These are phyloP conservation scores for Meghimatium bilineatum DNA, from an alignment of 2,888 invertebrate genomes.

Conservation along the genomic window DNA sequence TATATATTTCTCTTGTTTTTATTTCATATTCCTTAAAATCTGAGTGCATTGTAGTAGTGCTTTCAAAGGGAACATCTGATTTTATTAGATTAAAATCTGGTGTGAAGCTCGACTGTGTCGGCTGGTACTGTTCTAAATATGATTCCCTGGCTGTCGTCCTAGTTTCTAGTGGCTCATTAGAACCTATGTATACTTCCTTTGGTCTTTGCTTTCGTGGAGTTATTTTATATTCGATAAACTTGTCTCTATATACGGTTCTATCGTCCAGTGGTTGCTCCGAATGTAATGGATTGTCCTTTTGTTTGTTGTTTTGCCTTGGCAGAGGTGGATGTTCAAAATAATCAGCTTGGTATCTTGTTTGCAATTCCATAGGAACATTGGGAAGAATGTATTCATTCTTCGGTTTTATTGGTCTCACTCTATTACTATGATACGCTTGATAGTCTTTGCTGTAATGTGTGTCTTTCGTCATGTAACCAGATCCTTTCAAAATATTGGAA, in stretches of 20 bases:
- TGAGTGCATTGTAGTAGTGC: constrained; percentile 66
- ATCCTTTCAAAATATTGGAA: constrained; percentile 49
- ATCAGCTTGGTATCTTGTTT: constrained; percentile 68
- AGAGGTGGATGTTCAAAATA: constrained; percentile 62
- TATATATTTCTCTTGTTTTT: constrained; percentile 22
- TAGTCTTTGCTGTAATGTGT: constrained; percentile 75
- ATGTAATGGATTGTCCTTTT: constrained; percentile 58
- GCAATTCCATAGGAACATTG: constrained; percentile 68
- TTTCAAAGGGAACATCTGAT: constrained; percentile 69
- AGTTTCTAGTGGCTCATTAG: constrained; percentile 63
- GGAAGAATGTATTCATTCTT: constrained; percentile 66
- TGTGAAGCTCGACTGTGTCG: constrained; percentile 59
- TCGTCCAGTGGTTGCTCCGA: constrained; percentile 68
- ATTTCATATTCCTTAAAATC: constrained; percentile 61
- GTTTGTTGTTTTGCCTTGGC: constrained; percentile 60
- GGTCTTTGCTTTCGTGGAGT: constrained; percentile 55
- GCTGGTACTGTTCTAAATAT: constrained; percentile 54
- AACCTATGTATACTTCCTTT: constrained; percentile 58
- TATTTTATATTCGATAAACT: constrained; percentile 51
- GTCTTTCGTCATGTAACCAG: constrained; percentile 70
- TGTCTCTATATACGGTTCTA: constrained; percentile 65
- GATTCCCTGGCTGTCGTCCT: constrained; percentile 63
- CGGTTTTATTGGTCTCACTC: constrained; percentile 56
- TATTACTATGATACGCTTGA: constrained; percentile 62
- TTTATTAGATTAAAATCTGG: constrained; percentile 62